phyloP scores from a whole-genome alignment of 2,888 invertebrate species.

The Atrina japonica region DNA sequence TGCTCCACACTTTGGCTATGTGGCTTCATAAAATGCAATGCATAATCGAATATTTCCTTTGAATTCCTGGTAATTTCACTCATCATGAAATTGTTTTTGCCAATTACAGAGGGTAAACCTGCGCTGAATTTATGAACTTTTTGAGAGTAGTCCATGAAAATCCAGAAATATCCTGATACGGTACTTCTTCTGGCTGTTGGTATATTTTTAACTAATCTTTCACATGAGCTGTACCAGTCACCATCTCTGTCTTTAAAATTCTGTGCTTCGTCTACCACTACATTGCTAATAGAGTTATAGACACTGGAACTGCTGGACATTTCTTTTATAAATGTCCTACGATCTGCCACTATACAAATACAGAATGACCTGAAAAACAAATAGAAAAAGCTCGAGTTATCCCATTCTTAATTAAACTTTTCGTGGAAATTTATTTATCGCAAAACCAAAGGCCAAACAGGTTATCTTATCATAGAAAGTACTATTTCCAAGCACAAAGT shows the following conservation, averaged over 20 bases:
- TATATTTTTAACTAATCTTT: constrained; percentile 31
- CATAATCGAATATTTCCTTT: constrained; percentile 71
- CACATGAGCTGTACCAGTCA: constrained; percentile 67
- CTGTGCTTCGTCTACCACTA: constrained; percentile 71
- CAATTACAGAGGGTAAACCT: constrained; percentile 67
- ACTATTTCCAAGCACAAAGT: too few species aligned
- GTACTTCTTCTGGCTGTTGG: background rate
- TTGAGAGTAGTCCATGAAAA: constrained; percentile 73
- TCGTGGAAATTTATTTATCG: too few species aligned
- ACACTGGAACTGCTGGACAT: constrained; percentile 1
- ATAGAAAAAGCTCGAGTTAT: too few species aligned
- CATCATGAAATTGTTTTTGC: constrained; percentile 72
- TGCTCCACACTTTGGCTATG: constrained; percentile 30
- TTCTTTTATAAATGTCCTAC: constrained; percentile 60
- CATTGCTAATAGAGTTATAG: constrained; percentile 59
- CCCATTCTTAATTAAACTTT: too few species aligned
- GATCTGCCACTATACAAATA: constrained; percentile 58
- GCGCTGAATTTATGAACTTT: constrained; percentile 73
- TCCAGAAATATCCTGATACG: constrained; percentile 64
- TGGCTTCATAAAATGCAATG: constrained; percentile 65
- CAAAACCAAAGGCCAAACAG: too few species aligned
- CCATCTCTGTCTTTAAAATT: constrained; percentile 74
- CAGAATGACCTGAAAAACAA: constrained; percentile 64
- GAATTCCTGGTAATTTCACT: constrained; percentile 70
- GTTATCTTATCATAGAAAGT: too few species aligned